phyloP scores from a whole-genome alignment of 2,113 vertebrate genomes.

The Galemys pyrenaicus region DNA sequence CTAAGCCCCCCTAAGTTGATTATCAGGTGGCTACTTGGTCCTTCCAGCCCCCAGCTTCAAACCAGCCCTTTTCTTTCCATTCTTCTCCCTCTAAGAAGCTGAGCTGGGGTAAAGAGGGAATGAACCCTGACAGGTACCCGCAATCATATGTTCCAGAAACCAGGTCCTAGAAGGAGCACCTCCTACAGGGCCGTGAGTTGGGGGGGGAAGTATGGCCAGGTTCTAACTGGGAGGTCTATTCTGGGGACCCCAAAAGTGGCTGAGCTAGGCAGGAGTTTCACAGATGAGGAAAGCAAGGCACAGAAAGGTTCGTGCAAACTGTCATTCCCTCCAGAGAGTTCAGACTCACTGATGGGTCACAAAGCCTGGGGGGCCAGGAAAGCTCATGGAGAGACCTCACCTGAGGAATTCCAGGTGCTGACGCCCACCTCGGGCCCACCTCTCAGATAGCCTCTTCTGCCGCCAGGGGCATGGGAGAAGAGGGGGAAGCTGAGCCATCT shows the following conservation, averaged over 20 bases:
- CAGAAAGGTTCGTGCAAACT: not conserved
- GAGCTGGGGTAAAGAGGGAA: not conserved
- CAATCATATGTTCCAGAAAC: not conserved
- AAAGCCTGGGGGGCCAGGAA: not conserved
- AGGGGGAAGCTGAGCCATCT: not conserved
- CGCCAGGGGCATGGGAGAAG: fast-evolving
- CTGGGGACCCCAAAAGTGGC: not conserved
- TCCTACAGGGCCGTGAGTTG: not conserved
- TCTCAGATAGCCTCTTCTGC: not conserved
- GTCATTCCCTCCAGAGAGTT: not conserved
- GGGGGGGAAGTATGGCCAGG: not conserved
- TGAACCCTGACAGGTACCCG: not conserved
- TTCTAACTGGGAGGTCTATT: not conserved
- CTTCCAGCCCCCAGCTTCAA: not conserved
- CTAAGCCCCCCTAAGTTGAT: not conserved
- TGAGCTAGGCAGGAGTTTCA: not conserved
- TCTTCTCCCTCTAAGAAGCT: not conserved
- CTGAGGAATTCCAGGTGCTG: too few relatives aligned
- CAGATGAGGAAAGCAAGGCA: not conserved
- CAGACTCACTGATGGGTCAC: not conserved
- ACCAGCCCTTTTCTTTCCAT: not conserved
- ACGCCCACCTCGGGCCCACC: too few relatives aligned
- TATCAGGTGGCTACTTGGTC: not conserved
- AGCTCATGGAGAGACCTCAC: not conserved
- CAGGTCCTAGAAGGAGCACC: not conserved